These are phyloP conservation scores for Gymnopithys bicolor DNA, from an alignment of 2,797 vertebrate species.

Conservation along the genomic window DNA sequence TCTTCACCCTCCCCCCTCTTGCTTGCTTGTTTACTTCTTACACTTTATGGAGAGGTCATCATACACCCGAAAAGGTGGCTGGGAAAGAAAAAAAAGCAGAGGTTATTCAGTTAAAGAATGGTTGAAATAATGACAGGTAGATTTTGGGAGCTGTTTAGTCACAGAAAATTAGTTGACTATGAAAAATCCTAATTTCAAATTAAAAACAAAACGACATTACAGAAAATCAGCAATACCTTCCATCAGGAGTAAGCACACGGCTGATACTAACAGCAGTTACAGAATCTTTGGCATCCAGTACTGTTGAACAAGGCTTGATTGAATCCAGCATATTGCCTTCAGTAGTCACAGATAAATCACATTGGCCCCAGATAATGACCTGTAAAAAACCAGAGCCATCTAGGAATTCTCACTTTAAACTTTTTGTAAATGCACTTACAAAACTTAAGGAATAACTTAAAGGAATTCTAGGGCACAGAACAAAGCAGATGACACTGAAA, in stretches of 20 bases:
- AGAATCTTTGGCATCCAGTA: conserved; percentile 89
- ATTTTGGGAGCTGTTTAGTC: not conserved
- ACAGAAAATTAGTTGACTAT: not conserved
- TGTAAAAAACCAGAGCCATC: conserved; percentile 57
- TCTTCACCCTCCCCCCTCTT: too few species aligned
- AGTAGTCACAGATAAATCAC: conserved; percentile 53
- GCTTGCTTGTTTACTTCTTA: not conserved
- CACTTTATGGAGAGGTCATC: not conserved
- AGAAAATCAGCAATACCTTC: conserved; percentile 77
- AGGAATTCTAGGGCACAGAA: not conserved
- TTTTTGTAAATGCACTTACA: not conserved
- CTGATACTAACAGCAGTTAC: conserved; percentile 90
- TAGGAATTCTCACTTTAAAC: not conserved
- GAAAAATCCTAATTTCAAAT: not conserved
- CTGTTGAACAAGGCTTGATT: conserved; percentile 85
- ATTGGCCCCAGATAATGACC: conserved; percentile 91
- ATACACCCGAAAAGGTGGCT: not conserved
- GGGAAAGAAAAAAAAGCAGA: not conserved
- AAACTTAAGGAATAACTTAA: not conserved
- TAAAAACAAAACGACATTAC: conserved; percentile 52
- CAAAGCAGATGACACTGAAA: not conserved
- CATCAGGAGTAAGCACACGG: conserved; percentile 74
- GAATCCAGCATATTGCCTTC: conserved; percentile 35
- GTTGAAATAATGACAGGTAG: not conserved
- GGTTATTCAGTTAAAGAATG: not conserved